Evolutionary conservation across 2,888 invertebrate genomes (phyloP).

Genomic region (Cerceris rybyensis): DNA sequence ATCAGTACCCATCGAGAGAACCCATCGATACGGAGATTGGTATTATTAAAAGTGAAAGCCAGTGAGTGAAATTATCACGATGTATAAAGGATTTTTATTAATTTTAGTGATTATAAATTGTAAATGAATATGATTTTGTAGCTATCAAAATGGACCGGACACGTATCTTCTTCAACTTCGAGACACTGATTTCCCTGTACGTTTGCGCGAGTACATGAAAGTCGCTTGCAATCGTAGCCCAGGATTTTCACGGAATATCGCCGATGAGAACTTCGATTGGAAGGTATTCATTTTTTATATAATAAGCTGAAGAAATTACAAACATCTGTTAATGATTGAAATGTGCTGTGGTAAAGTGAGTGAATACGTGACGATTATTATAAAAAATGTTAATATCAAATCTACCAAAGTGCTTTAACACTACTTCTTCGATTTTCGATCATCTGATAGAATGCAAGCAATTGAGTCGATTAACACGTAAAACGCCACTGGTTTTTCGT

Average conservation of each 20-base stretch:
- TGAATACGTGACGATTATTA: no score
- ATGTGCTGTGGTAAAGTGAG: no score
- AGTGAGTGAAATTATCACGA: constrained; percentile 84
- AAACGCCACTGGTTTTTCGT: no score
- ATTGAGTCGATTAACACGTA: no score
- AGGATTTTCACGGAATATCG: constrained; percentile 86
- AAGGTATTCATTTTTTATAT: constrained; percentile 83
- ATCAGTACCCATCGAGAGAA: constrained; percentile 89
- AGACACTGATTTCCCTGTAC: constrained; percentile 97
- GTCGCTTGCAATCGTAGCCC: constrained; percentile 92
- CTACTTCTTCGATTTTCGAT: no score
- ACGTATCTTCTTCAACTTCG: constrained; percentile 96
- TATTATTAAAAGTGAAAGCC: constrained; percentile 91
- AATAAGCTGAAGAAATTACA: background rate
- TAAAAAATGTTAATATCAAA: no score
- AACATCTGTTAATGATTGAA: no score
- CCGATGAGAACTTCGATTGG: constrained; percentile 89
- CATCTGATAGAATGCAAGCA: no score
- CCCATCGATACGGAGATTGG: constrained; percentile 94
- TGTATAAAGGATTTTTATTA: constrained; percentile 1
- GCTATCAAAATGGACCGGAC: constrained; percentile 98
- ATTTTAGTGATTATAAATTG: background rate
- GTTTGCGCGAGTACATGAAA: constrained; percentile 96
- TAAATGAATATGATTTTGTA: constrained; percentile 74
- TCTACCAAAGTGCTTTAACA: no score